Evolutionary conservation across 2,113 vertebrate species (phyloP).

Genomic region (Lepus timidus): DNA sequence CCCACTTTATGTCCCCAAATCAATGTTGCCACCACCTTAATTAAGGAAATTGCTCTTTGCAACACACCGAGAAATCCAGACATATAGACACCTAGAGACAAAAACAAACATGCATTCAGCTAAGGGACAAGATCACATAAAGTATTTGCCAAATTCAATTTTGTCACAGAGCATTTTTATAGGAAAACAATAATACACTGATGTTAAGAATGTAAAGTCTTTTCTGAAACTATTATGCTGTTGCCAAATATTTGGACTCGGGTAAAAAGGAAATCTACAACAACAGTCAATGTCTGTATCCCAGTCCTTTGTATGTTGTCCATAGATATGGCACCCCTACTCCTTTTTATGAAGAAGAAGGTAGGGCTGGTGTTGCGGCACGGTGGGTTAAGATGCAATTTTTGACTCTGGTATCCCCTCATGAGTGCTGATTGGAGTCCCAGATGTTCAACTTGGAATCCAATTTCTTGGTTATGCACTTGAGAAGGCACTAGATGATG

Average conservation of each 20-base stretch:
- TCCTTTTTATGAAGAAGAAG: not conserved
- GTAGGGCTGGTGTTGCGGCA: no score
- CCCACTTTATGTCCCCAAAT: not conserved
- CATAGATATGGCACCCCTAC: accelerated
- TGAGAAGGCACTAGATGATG: no score
- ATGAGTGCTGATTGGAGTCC: no score
- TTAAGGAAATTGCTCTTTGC: not conserved
- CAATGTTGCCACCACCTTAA: not conserved
- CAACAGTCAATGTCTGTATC: not conserved
- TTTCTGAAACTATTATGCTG: not conserved
- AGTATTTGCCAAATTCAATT: not conserved
- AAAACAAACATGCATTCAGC: accelerated
- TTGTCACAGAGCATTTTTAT: not conserved
- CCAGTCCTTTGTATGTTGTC: not conserved
- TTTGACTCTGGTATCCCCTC: no score
- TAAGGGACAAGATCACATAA: no score
- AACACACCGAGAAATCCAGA: not conserved
- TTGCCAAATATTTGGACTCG: not conserved
- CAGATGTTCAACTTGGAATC: no score
- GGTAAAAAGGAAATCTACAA: not conserved
- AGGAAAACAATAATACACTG: not conserved
- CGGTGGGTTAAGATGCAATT: no score
- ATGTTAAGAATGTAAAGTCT: not conserved
- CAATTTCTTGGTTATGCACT: no score
- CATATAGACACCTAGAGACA: accelerated